Base-by-base conservation (phyloP, 1,140 invertebrate species). In the Belonocnema kinseyi region DNA sequence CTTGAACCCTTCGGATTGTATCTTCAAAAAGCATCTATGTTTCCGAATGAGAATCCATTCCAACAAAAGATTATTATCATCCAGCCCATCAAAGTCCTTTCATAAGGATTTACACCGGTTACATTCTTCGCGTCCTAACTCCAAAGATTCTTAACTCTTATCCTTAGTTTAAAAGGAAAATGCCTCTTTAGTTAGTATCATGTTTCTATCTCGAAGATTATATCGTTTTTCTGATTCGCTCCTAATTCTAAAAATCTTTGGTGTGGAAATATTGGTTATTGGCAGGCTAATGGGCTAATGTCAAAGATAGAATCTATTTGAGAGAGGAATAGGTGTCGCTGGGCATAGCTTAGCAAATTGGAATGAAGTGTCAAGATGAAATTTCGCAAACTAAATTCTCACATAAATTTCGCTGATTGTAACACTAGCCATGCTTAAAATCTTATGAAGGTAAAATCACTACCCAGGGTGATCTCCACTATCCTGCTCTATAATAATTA, bases 401-500 rank as follows among this genome's bases (percentile, higher is more conserved):
- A 66, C 61, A 46, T 66, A 66, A 66, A 66, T 66, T 66, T 66
- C 11, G 14, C n/a, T 66, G 14, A 66, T 46, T 66, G 61, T 66
- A 66, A 66, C n/a, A 66, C n/a, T 66, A 66, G 61, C 26, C 14
- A 33, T 46, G 61, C 17, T 46, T 66, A 66, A 66, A 66, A 66
- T 66, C 61, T 66, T 21, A 2, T 66, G 61, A 66, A 66, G 33
- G 61, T 66, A 66, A 66, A 14, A 46, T 50, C 53, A 17, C 52
- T 72, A 26, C 53, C 51, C 52, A 52, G 17, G 17, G 50, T 54
- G 33, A 61, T 76, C 76, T 70, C 70, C 75, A 40, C 77, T 79
- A 77, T 75, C 76, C 82, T 73, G 84, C 82, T 86, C 86, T 85
- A 80, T 85, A 88, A 90, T 90, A 85, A 89, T 87, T 86, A 87